phyloP scores from a whole-genome alignment of 2,888 invertebrate genomes.

The Agonopterix arenella region DNA sequence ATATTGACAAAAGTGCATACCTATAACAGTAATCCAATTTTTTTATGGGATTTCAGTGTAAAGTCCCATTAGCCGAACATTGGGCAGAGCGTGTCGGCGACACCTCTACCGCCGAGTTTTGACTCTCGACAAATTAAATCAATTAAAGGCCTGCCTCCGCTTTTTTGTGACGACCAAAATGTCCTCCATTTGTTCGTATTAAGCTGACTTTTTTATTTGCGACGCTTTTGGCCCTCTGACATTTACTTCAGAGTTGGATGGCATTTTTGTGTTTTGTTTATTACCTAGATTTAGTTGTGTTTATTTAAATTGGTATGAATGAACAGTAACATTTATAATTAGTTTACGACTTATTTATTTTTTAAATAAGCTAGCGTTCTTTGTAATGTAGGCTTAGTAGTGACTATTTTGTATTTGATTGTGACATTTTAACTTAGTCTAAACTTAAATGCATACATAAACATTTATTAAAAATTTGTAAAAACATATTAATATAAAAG shows the following conservation, averaged over 20 bases:
- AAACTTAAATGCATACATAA: too few relatives aligned
- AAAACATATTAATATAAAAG: too few relatives aligned
- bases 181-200: constrained; percentile 59
- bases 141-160: constrained; percentile 56
- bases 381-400: too few relatives aligned
- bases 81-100: constrained; percentile 26
- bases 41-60: constrained; percentile 1
- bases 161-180: constrained; percentile 43
- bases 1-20: too few relatives aligned
- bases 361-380: too few relatives aligned
- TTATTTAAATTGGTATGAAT: too few relatives aligned
- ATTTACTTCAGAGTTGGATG: constrained; percentile 15
- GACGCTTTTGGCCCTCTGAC: constrained; percentile 14
- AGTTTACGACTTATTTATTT: too few relatives aligned
- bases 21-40: too few relatives aligned
- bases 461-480: too few relatives aligned
- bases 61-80: constrained; percentile 10
- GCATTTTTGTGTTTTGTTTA: constrained; percentile 11
- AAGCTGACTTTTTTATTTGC: constrained; percentile 45
- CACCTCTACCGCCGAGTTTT: constrained; percentile 42
- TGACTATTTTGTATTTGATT: too few relatives aligned
- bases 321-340: too few relatives aligned
- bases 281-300: constrained; percentile 11
- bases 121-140: constrained; percentile 71
- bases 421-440: too few relatives aligned